These are phyloP conservation scores for Centropyge bicolor DNA, from an alignment of 2,797 vertebrate genomes.

Conservation along the genomic window DNA sequence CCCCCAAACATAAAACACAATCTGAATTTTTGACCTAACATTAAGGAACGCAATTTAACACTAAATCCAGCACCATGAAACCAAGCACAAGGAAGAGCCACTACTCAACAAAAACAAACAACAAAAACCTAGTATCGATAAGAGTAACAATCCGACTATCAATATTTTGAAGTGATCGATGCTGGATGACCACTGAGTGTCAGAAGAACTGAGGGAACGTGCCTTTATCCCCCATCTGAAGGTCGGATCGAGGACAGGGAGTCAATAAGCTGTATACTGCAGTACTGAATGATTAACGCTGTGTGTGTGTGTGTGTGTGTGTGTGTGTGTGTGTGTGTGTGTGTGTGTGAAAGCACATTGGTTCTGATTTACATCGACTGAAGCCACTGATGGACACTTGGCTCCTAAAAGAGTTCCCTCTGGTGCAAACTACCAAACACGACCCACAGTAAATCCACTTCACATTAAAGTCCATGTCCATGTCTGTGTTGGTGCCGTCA, in stretches of 20 bases:
- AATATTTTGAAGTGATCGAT: conserved; percentile 26
- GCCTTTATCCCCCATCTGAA: conserved; percentile 37
- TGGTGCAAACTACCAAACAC: not conserved
- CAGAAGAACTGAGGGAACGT: not conserved
- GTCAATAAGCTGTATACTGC: conserved; percentile 35
- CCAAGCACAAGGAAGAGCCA: not conserved
- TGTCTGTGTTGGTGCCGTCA: not conserved
- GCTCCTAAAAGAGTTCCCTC: conserved; percentile 3
- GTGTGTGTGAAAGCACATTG: not conserved
- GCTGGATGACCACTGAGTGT: not conserved
- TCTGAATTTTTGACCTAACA: not conserved
- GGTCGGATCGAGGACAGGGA: conserved; percentile 28
- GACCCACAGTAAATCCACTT: conserved; percentile 1
- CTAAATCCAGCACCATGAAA: not conserved
- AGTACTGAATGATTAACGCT: not conserved
- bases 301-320: conserved; percentile 3
- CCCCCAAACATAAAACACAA: not conserved
- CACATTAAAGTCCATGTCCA: not conserved
- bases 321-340: conserved; percentile 2
- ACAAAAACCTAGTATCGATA: not conserved
- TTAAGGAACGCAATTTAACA: not conserved
- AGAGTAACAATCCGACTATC: not conserved
- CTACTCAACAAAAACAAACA: not conserved
- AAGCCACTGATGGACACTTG: conserved; percentile 31
- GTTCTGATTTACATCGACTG: conserved; percentile 26